Percentiles rank a stretch among this genome's conserved stretches.
Evolutionary conservation across 2,113 vertebrate species (phyloP).

Genomic region (Strix uralensis): DNA sequence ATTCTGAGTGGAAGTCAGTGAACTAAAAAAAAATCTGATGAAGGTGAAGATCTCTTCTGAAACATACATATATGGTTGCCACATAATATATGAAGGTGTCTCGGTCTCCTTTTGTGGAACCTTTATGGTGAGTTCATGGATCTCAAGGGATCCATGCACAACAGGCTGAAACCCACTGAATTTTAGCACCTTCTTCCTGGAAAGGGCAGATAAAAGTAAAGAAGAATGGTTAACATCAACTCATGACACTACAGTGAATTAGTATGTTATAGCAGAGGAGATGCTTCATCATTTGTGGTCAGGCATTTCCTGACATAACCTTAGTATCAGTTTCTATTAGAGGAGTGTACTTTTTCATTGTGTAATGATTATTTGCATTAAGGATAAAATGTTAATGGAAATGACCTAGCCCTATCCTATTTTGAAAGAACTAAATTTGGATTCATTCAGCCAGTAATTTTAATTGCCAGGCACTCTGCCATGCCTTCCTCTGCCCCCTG

Average conservation of each 20-base stretch:
- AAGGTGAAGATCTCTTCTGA: neutral
- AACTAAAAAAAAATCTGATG: neutral
- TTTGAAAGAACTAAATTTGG: neutral
- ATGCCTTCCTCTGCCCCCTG: neutral
- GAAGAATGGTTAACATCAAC: neutral
- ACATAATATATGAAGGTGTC: neutral
- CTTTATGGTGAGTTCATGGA: neutral
- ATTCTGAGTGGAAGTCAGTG: neutral
- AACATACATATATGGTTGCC: neutral
- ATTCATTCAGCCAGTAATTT: neutral
- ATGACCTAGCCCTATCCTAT: neutral
- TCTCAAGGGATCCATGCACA: neutral
- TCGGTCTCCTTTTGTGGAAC: neutral
- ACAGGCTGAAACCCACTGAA: neutral
- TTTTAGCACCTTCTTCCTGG: neutral
- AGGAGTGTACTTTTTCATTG: neutral
- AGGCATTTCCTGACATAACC: neutral
- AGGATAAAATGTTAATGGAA: neutral
- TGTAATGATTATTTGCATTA: neutral
- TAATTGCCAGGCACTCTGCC: neutral
- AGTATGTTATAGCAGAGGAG: neutral
- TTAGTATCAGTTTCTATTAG: neutral
- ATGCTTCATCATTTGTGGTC: accelerated
- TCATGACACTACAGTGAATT: neutral
- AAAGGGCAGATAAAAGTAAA: neutral